These are phyloP conservation scores for Chrysemys picta DNA, from an alignment of 2,113 vertebrate genomes.

Conservation along the genomic window DNA sequence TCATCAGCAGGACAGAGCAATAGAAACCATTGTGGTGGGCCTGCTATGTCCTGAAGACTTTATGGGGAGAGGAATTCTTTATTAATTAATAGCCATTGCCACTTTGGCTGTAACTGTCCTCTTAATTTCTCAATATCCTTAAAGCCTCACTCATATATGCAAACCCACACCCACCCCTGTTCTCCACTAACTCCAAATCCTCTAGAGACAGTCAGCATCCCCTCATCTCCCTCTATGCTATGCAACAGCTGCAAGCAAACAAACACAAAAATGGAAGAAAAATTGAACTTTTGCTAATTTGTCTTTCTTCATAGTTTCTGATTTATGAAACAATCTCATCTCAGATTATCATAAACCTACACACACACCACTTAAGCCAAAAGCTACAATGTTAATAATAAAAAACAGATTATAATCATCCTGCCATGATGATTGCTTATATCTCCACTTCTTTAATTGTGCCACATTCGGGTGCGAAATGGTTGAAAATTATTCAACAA, in stretches of 20 bases:
- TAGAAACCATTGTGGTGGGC: neutral
- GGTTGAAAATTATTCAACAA: neutral
- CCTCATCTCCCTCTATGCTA: neutral
- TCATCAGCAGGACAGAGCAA: neutral
- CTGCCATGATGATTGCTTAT: neutral
- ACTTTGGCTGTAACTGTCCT: neutral
- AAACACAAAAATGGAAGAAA: neutral
- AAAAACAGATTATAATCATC: neutral
- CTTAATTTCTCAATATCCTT: neutral
- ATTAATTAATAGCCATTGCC: neutral
- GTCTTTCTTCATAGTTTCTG: neutral
- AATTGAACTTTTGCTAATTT: constrained; percentile 45
- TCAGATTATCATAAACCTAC: neutral
- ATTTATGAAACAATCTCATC: constrained; percentile 3
- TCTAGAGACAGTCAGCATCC: neutral
- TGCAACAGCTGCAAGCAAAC: neutral
- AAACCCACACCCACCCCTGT: accelerated
- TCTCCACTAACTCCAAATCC: neutral
- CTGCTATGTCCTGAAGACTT: neutral
- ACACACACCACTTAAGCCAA: neutral
- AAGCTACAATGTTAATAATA: neutral
- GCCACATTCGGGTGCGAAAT: neutral
- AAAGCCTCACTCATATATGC: neutral
- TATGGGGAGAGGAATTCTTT: accelerated
- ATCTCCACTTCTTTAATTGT: neutral